Evolutionary conservation across 2,797 vertebrate species (phyloP).

Genomic region (Myotis vivesi): DNA sequence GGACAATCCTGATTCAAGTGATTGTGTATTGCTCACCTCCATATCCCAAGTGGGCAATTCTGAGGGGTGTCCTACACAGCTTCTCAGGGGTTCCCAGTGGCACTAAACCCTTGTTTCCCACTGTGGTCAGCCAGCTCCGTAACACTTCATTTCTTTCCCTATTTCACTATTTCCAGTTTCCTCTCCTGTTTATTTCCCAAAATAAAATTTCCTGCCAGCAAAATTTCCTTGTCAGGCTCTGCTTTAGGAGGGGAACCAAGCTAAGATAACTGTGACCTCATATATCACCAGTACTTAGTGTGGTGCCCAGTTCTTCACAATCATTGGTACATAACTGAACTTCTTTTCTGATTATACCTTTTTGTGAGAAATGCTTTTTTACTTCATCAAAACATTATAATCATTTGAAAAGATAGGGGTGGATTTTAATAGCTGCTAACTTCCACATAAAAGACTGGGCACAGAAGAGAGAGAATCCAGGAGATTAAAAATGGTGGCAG

Average conservation of each 20-base stretch:
- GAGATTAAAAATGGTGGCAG: no score
- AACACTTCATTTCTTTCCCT: background rate
- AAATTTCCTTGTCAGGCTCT: background rate
- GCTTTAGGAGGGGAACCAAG: background rate
- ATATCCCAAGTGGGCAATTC: background rate
- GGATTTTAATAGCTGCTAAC: background rate
- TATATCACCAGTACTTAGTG: background rate
- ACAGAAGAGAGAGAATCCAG: background rate
- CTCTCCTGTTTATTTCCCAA: background rate
- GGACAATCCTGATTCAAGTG: background rate
- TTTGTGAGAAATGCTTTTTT: background rate
- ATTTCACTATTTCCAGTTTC: background rate
- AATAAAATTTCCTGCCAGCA: background rate
- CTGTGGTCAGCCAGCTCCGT: background rate
- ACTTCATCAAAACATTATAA: background rate
- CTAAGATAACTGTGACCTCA: background rate
- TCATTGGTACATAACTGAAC: background rate
- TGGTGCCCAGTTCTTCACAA: background rate
- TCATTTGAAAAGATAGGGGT: conserved; percentile 13
- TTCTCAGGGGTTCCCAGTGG: background rate
- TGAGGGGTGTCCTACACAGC: background rate
- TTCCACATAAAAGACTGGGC: background rate
- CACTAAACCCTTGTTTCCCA: background rate
- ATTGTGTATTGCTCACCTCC: background rate
- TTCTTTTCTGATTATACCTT: background rate